Percentiles rank a stretch among this genome's conserved stretches.
phyloP scores from a whole-genome alignment of 2,113 vertebrate genomes.

The Chionis minor region DNA sequence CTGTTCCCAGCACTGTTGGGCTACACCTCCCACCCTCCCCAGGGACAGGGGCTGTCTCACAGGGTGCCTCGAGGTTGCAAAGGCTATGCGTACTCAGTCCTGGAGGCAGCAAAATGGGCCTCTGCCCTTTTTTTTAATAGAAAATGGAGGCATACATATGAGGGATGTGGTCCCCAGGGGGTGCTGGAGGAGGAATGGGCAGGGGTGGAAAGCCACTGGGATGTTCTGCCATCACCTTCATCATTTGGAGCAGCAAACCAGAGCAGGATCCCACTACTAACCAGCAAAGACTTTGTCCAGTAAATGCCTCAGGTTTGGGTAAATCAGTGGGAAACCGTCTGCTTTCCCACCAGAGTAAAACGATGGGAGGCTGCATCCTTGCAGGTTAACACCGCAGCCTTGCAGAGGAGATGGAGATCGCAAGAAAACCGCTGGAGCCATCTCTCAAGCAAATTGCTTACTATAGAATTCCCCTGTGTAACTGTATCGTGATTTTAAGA shows the following conservation, averaged over 20 bases:
- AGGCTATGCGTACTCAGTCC: neutral
- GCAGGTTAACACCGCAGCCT: neutral
- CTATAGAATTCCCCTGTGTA: neutral
- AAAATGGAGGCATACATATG: neutral
- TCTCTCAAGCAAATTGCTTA: neutral
- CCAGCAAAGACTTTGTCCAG: neutral
- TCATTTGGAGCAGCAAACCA: neutral
- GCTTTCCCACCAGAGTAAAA: neutral
- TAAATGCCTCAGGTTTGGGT: neutral
- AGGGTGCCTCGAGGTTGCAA: neutral
- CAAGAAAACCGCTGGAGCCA: neutral
- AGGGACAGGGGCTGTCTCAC: neutral
- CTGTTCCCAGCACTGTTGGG: neutral
- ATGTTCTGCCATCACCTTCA: neutral
- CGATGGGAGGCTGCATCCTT: neutral
- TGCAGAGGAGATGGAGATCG: neutral
- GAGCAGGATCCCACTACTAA: neutral
- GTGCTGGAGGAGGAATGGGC: neutral
- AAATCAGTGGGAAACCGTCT: accelerated
- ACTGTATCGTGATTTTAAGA: neutral
- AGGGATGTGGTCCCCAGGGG: accelerated
- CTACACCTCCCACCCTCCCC: accelerated
- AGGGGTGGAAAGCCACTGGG: neutral
- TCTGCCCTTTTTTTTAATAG: neutral
- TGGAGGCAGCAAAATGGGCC: neutral